Base-by-base conservation (phyloP, 2,113 vertebrate genomes). In the Tragelaphus imberbis region DNA sequence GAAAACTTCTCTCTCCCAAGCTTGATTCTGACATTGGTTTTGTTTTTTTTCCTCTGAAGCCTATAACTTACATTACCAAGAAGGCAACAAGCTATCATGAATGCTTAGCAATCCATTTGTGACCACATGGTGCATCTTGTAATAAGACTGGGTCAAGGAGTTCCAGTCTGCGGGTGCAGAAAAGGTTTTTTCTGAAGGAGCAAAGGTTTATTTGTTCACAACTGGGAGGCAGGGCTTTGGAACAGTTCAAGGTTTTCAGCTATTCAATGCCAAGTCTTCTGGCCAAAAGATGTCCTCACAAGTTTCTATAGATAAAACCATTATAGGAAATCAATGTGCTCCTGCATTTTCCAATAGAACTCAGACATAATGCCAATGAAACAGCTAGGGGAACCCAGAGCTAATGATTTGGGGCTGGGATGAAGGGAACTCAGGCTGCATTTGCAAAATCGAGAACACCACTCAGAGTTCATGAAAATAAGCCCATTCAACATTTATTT, bases 291-390 rank as follows among this genome's bases (percentile, higher is more conserved):
- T 95, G 86, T 89, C 91, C 94, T 96, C 92, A 28, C 80, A 1
- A 36, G 53, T 84, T 90, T 75, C 55, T 71, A 75, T 30, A 98
- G 97, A 96, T 94, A 95, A 97, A 97, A 90, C 94, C 97, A 85
- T 98, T 98, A 97, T 6, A 90, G 90, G 97, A 98, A 96, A 97
- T 93, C 86, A 44, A 94, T 95, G 61, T 10, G 27, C 59, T 91
- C 86, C 27, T 94, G 80, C 0, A 0, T 87, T 80, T 95, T 87
- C 77, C 68, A 85, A 85, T 88, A 75, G 82, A 27, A 88, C 33
- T 58, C 80, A 90, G n/a, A 1, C 27, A 5, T 51, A 56, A 93
- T 68, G 90, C 82, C 84, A 94, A 40, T 59, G 89, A 87, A 13
- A 40, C 40, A 59, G 63, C 94, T 65, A 40, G 91, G 49, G 5